Evolutionary conservation across 2,888 invertebrate species (phyloP).

Genomic region (Merodon equestris): DNA sequence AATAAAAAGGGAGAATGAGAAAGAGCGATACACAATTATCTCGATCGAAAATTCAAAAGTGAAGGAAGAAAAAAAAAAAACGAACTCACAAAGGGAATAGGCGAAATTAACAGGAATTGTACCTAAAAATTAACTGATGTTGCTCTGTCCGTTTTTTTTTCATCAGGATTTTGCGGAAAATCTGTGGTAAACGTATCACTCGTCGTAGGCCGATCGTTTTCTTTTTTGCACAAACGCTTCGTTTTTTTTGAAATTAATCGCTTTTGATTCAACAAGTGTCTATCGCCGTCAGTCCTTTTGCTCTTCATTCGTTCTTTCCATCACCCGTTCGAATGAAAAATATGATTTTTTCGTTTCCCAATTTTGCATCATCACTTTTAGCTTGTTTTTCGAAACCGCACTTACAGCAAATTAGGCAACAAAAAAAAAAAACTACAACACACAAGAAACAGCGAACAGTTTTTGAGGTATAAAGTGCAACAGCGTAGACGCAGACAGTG

Average conservation of each 20-base stretch:
- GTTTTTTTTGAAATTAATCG: too few species aligned
- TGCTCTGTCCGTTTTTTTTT: slow-evolving; percentile 10
- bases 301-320: slow-evolving; percentile 29
- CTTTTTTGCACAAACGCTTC: too few species aligned
- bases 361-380: not conserved
- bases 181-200: slow-evolving; percentile 2
- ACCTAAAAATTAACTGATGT: slow-evolving; percentile 12
- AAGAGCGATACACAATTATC: slow-evolving; percentile 50
- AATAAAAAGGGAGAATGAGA: slow-evolving; percentile 13
- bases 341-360: slow-evolving; percentile 39
- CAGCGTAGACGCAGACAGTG: slow-evolving; percentile 34
- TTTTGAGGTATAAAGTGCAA: slow-evolving; percentile 34
- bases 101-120: slow-evolving; percentile 55
- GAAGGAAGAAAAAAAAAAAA: slow-evolving; percentile 63
- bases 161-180: slow-evolving; percentile 4
- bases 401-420: slow-evolving; percentile 16
- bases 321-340: slow-evolving; percentile 60
- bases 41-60: slow-evolving; percentile 34
- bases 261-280: slow-evolving; percentile 61
- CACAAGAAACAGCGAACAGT: slow-evolving; percentile 25
- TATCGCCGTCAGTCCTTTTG: slow-evolving; percentile 37
- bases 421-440: too few species aligned
- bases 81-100: slow-evolving; percentile 26
- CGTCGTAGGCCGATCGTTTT: too few species aligned
- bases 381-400: too few species aligned